These are phyloP conservation scores for Dioctria linearis DNA, from an alignment of 2,888 invertebrate genomes.

Conservation along the genomic window DNA sequence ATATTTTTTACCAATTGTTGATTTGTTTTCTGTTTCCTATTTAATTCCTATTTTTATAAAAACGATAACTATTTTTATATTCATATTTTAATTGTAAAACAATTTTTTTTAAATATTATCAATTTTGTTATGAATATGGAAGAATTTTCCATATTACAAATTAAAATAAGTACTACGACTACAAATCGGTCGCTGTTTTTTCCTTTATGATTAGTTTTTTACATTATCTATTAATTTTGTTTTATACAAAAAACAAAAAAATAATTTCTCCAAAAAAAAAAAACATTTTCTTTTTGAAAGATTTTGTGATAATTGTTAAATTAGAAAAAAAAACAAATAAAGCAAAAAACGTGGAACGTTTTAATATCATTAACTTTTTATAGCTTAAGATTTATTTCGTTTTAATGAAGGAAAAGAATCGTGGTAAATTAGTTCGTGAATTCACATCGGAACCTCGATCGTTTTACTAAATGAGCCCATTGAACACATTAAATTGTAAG, in stretches of 20 bases:
- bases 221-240: conserved; percentile 41
- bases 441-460: conserved; percentile 3
- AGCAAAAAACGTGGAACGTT: conserved; percentile 17
- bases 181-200: conserved; percentile 10
- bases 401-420: background rate
- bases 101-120: conserved; percentile 40
- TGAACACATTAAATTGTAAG: background rate
- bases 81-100: conserved; percentile 51
- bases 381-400: conserved; percentile 32
- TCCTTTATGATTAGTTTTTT: conserved; percentile 38
- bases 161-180: conserved; percentile 29
- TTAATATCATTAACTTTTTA: conserved; percentile 25
- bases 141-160: conserved; percentile 18
- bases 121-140: conserved; percentile 47
- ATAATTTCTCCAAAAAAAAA: conserved; percentile 11
- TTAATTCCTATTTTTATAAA: conserved; percentile 50
- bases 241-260: conserved; percentile 22
- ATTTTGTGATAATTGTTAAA: conserved; percentile 45
- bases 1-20: conserved; percentile 32
- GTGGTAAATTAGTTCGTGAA: too few relatives aligned
- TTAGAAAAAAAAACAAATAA: conserved; percentile 7
- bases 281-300: conserved; percentile 35
- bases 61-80: conserved; percentile 52
- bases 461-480: conserved; percentile 26
- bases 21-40: conserved; percentile 51